Percentiles rank a stretch among this genome's conserved stretches.
Evolutionary conservation across 2,888 invertebrate species (phyloP).

Genomic region (Neoascia interrupta): DNA sequence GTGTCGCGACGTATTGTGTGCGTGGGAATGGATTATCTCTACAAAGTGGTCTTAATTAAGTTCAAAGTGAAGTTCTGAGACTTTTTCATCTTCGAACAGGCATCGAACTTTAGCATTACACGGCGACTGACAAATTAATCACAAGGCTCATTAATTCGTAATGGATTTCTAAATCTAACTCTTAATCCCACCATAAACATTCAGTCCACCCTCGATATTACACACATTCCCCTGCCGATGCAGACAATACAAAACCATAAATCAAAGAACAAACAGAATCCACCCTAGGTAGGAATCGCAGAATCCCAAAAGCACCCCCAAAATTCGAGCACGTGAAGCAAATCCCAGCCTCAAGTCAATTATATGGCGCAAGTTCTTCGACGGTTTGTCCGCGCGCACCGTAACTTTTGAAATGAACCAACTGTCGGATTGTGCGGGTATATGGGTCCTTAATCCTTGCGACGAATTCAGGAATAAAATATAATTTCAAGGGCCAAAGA

Average conservation of each 20-base stretch:
- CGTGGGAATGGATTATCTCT: constrained; percentile 48
- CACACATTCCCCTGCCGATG: constrained; percentile 1
- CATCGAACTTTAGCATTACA: constrained; percentile 20
- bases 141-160: constrained; percentile 67
- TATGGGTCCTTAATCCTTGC: constrained; percentile 59
- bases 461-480: constrained; percentile 54
- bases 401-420: constrained; percentile 49
- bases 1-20: constrained; percentile 47
- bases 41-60: constrained; percentile 61
- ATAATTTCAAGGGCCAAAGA: constrained; percentile 67
- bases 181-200: constrained; percentile 61
- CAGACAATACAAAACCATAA: too few relatives aligned
- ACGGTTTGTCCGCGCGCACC: neutral
- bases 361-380: constrained; percentile 37
- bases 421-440: constrained; percentile 53
- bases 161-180: constrained; percentile 56
- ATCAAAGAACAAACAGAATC: constrained; percentile 49
- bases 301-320: constrained; percentile 21
- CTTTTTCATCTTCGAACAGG: too few relatives aligned
- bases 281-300: constrained; percentile 8
- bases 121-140: constrained; percentile 62
- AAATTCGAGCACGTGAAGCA: neutral
- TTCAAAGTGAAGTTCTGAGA: too few relatives aligned
- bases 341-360: constrained; percentile 47
- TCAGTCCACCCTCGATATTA: constrained; percentile 23